phyloP scores from a whole-genome alignment of 1,140 invertebrate genomes.

The Drosophila ananassae region DNA sequence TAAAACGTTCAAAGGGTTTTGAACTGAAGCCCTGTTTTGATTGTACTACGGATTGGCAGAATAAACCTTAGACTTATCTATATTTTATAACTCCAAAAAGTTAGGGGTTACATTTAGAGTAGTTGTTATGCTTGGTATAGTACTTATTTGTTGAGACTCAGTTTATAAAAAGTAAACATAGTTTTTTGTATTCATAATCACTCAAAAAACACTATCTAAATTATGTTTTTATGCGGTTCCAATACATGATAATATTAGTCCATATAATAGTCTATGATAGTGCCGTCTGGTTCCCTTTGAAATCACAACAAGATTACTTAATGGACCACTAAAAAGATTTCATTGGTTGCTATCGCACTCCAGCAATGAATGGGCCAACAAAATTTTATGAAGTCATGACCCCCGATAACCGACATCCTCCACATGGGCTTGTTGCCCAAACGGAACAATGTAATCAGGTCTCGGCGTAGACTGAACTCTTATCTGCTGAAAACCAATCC shows the following conservation, averaged over 20 bases:
- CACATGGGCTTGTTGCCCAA: constrained; percentile 1
- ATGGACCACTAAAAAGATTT: background rate
- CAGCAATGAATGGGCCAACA: background rate
- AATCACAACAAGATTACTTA: background rate
- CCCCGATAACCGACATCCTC: constrained; percentile 8
- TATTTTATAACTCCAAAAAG: too few species aligned
- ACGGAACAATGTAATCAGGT: background rate
- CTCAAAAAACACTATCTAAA: too few species aligned
- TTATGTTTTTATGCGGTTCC: too few species aligned
- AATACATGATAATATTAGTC: too few species aligned
- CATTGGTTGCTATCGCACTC: constrained; percentile 2
- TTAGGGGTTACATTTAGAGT: too few species aligned
- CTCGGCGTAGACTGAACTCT: background rate
- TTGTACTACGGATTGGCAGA: too few species aligned
- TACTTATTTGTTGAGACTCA: too few species aligned
- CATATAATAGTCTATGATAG: too few species aligned
- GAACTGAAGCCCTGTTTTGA: background rate
- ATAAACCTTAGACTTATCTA: background rate
- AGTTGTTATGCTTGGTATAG: too few species aligned
- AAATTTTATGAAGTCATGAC: constrained; percentile 1
- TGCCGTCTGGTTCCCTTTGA: background rate
- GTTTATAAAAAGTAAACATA: too few species aligned
- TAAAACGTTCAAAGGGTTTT: background rate
- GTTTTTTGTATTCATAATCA: too few species aligned
- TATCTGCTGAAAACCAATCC: constrained; percentile 20